These are phyloP conservation scores for Emys orbicularis DNA, from an alignment of 2,797 vertebrate species.

Conservation along the genomic window DNA sequence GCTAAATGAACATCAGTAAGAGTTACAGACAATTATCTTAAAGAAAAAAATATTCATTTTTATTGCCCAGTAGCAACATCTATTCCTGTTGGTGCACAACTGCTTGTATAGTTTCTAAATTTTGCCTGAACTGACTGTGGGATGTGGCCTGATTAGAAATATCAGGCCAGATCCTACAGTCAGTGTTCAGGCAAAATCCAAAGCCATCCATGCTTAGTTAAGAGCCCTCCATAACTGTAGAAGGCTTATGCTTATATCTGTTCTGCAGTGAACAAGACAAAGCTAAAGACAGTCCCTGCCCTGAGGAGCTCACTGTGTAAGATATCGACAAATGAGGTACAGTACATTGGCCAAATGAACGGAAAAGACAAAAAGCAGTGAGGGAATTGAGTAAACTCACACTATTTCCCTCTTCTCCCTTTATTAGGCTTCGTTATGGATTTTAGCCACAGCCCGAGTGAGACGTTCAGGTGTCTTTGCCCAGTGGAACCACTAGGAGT, in stretches of 20 bases:
- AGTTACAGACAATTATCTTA: neutral
- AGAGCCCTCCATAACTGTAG: neutral
- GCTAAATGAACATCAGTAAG: neutral
- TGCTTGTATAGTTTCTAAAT: neutral
- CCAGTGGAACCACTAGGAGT: neutral
- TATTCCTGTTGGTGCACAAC: fast-evolving
- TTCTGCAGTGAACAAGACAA: neutral
- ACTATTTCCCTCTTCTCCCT: neutral
- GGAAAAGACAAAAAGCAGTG: neutral
- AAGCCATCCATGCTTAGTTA: neutral
- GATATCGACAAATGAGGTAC: neutral
- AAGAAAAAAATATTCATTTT: neutral
- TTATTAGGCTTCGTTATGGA: neutral
- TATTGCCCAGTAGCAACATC: neutral
- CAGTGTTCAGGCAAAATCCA: neutral
- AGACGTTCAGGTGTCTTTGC: neutral
- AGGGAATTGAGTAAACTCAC: fast-evolving
- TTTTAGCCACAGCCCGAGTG: neutral
- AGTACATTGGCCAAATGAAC: neutral
- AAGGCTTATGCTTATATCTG: neutral
- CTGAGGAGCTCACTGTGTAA: neutral
- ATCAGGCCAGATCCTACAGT: neutral
- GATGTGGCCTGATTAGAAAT: neutral
- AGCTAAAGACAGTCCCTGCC: neutral
- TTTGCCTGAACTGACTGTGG: neutral